phyloP scores from a whole-genome alignment of 2,113 vertebrate species.

The Anhinga anhinga region DNA sequence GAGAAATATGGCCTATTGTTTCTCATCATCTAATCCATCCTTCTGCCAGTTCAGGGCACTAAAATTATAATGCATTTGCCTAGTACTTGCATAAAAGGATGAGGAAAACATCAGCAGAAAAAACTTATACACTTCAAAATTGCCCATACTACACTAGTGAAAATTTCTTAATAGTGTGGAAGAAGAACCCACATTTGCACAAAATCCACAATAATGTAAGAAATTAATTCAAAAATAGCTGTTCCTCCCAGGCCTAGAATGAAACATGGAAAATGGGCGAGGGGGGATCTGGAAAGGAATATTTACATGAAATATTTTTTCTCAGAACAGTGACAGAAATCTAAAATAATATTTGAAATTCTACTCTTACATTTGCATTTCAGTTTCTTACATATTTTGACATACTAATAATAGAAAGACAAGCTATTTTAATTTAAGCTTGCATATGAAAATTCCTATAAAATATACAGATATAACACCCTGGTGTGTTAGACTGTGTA shows the following conservation, averaged over 20 bases:
- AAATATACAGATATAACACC: background rate
- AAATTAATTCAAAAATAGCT: background rate
- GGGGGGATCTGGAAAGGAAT: background rate
- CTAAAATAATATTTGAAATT: background rate
- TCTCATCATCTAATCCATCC: background rate
- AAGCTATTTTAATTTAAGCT: constrained; percentile 1
- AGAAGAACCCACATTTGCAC: background rate
- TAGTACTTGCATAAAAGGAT: background rate
- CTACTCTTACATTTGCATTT: background rate
- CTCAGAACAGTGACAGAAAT: background rate
- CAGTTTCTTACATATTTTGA: background rate
- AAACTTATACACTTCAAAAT: background rate
- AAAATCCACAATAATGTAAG: background rate
- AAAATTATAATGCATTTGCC: background rate
- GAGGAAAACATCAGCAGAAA: background rate
- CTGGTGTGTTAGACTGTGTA: background rate
- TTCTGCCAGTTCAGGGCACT: background rate
- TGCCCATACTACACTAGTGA: background rate
- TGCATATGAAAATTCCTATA: background rate
- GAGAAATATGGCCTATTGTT: background rate
- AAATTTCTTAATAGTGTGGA: background rate
- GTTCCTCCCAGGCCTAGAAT: background rate
- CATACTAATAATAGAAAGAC: background rate
- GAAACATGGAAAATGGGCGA: background rate
- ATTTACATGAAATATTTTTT: background rate